These are phyloP conservation scores for Drosophila acutilabella DNA, from an alignment of 2,888 invertebrate genomes.

Conservation along the genomic window DNA sequence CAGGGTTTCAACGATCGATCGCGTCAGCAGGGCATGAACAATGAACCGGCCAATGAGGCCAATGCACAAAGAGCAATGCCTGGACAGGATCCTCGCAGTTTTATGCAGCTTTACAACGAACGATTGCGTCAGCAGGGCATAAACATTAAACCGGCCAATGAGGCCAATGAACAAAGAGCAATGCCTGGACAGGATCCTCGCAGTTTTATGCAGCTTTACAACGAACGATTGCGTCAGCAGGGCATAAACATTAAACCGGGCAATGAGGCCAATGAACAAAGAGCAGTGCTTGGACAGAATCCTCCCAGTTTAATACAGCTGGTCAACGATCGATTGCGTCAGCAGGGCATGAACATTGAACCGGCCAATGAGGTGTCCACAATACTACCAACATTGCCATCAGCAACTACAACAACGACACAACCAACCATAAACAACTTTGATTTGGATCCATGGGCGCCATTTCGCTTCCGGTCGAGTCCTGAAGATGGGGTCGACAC, in stretches of 20 bases:
- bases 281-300: background rate
- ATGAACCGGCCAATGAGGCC: constrained; percentile 49
- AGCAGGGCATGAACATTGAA: constrained; percentile 68
- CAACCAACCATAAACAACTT: constrained; percentile 8
- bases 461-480: constrained; percentile 60
- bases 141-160: constrained; percentile 55
- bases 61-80: too few relatives aligned
- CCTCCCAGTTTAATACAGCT: constrained; percentile 37
- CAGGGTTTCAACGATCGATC: constrained; percentile 58
- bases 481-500: constrained; percentile 30
- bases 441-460: constrained; percentile 56
- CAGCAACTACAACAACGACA: constrained; percentile 8
- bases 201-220: constrained; percentile 52
- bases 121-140: constrained; percentile 65
- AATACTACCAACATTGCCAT: background rate
- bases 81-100: constrained; percentile 6
- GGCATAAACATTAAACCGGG: constrained; percentile 69
- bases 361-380: constrained; percentile 34
- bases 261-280: too few relatives aligned
- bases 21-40: constrained; percentile 66
- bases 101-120: constrained; percentile 58
- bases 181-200: background rate
- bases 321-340: constrained; percentile 60
- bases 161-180: too few relatives aligned
- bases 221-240: constrained; percentile 58